Percentiles rank a stretch among this genome's conserved stretches.
These are phyloP conservation scores for Hemicordylus capensis DNA, from an alignment of 2,113 vertebrate species.

Conservation along the genomic window DNA sequence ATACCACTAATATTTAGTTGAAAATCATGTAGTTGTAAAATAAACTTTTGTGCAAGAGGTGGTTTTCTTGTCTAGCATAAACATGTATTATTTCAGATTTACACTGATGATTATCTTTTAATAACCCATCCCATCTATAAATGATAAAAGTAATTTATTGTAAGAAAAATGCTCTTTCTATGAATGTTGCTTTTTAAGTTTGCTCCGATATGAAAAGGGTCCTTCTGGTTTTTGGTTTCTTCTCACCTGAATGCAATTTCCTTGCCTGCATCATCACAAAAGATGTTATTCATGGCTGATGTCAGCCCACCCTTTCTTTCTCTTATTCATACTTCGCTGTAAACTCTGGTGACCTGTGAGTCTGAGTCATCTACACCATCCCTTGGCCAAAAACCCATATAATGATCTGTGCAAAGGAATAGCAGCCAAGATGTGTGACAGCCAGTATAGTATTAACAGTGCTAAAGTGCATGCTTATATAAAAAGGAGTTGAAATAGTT, in stretches of 20 bases:
- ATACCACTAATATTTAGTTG: neutral
- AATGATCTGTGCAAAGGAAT: constrained; percentile 51
- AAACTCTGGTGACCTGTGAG: constrained; percentile 63
- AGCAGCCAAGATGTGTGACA: constrained; percentile 52
- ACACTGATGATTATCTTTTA: neutral
- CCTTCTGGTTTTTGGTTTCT: constrained; percentile 30
- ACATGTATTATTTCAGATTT: neutral
- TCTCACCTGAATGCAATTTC: constrained; percentile 50
- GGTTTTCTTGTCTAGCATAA: neutral
- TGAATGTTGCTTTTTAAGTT: constrained; percentile 25
- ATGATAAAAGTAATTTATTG: neutral
- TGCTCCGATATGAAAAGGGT: constrained; percentile 14
- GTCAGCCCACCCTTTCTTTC: constrained; percentile 49
- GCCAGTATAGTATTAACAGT: constrained; percentile 53
- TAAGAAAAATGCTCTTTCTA: constrained; percentile 18
- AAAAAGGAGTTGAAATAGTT: constrained; percentile 38
- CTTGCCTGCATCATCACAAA: constrained; percentile 54
- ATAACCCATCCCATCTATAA: neutral
- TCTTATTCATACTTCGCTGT: constrained; percentile 59
- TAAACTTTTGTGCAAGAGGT: neutral
- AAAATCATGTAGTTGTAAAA: neutral
- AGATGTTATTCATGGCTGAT: constrained; percentile 48
- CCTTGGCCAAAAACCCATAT: constrained; percentile 44
- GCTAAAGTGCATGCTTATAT: constrained; percentile 49
- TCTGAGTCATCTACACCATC: constrained; percentile 68